A percentile compares a stretch with the other conserved stretches of the same genome.
phyloP scores from a whole-genome alignment of 2,888 invertebrate genomes.

The Cordylochernes scorpioides region DNA sequence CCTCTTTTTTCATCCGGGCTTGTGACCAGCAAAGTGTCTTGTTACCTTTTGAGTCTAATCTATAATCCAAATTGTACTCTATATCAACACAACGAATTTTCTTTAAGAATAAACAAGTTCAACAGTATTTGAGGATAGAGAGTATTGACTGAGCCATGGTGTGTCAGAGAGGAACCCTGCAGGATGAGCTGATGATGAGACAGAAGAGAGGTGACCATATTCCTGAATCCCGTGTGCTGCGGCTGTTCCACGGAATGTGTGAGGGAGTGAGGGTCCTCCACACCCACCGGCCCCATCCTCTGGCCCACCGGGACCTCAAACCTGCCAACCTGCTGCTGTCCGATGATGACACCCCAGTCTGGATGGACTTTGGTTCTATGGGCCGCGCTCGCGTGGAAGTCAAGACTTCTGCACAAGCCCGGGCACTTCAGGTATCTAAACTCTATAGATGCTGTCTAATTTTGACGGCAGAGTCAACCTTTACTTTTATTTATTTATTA shows the following conservation, averaged over 20 bases:
- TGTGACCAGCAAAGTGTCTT: too few relatives aligned
- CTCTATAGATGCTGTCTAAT: too few relatives aligned
- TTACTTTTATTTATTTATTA: too few relatives aligned
- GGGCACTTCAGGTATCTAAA: slow-evolving; percentile 20
- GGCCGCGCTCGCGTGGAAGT: slow-evolving; percentile 22
- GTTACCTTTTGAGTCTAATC: too few relatives aligned
- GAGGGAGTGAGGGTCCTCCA: slow-evolving; percentile 46
- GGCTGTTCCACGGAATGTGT: slow-evolving; percentile 42
- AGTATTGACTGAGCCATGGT: too few relatives aligned
- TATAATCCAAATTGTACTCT: too few relatives aligned
- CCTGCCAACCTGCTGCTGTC: slow-evolving; percentile 53
- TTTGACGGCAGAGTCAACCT: too few relatives aligned
- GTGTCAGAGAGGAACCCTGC: slow-evolving; percentile 45
- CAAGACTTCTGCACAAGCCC: slow-evolving; percentile 20
- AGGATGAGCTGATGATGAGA: slow-evolving; percentile 36
- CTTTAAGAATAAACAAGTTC: too few relatives aligned
- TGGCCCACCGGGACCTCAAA: slow-evolving; percentile 58
- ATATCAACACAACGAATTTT: too few relatives aligned
- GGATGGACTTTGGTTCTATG: slow-evolving; percentile 50
- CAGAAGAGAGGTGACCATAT: slow-evolving; percentile 33
- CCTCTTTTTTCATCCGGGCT: too few relatives aligned
- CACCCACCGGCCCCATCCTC: slow-evolving; percentile 37
- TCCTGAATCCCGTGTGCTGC: slow-evolving; percentile 35
- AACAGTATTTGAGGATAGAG: too few relatives aligned
- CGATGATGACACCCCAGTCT: slow-evolving; percentile 37